A percentile compares a stretch with the other conserved stretches of the same genome.
These are phyloP conservation scores for Stylophora pistillata DNA, from an alignment of 64 coral and sea anemone genomes.

Conservation along the genomic window DNA sequence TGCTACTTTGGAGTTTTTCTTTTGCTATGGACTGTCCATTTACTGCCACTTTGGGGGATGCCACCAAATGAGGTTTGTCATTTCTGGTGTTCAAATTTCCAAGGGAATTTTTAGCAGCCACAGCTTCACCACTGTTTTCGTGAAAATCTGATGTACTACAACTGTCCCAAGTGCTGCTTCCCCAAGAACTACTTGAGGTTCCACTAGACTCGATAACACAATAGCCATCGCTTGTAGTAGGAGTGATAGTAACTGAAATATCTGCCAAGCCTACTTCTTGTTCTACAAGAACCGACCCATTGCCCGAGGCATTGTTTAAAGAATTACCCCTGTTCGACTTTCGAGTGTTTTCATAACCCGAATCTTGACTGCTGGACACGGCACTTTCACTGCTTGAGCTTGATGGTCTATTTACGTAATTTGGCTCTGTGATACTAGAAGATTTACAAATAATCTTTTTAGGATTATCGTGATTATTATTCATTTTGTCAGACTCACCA, in stretches of 20 bases:
- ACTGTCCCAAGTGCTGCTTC: constrained; percentile 40
- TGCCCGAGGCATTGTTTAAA: constrained; percentile 6
- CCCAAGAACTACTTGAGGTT: constrained; percentile 30
- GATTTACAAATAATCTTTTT: constrained; percentile 1
- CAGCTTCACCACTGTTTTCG: constrained; percentile 6
- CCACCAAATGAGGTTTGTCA: constrained; percentile 18
- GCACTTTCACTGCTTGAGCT: neutral
- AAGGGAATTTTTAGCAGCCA: constrained; percentile 4
- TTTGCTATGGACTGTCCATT: constrained; percentile 8
- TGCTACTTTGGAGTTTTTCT: neutral
- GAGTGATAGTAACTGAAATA: neutral
- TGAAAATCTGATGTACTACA: constrained; percentile 30
- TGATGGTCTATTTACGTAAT: constrained; percentile 8
- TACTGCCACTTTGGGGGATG: neutral
- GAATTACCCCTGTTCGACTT: constrained; percentile 4
- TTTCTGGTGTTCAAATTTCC: neutral
- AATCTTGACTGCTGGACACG: neutral
- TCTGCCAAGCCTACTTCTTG: neutral
- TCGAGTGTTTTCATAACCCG: constrained; percentile 21
- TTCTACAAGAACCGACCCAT: neutral
- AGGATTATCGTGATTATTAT: neutral
- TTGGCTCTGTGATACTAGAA: neutral
- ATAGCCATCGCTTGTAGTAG: neutral
- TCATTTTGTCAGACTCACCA: constrained; percentile 28
- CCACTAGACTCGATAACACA: constrained; percentile 39